These are phyloP conservation scores for Scaptomyza polygonia DNA, from an alignment of 2,888 invertebrate species.

Conservation along the genomic window DNA sequence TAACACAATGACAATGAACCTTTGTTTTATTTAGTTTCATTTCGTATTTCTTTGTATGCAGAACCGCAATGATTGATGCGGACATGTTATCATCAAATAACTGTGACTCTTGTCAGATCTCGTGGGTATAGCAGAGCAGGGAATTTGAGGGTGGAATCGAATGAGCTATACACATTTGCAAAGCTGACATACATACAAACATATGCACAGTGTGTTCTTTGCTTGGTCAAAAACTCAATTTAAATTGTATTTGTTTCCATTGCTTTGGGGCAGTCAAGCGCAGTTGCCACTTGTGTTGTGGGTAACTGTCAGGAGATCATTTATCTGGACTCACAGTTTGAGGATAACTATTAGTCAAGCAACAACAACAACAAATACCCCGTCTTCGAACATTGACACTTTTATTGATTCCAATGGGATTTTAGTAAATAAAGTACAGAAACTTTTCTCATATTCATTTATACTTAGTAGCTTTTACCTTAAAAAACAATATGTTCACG, in stretches of 20 bases:
- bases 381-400: constrained; percentile 2
- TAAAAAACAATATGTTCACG: too few relatives aligned
- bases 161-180: constrained; percentile 14
- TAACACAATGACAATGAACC: constrained; percentile 53
- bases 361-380: background rate
- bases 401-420: background rate
- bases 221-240: constrained; percentile 73
- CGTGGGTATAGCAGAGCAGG: background rate
- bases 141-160: background rate
- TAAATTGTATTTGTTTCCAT: constrained; percentile 71
- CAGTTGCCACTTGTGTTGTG: constrained; percentile 38
- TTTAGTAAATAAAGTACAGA: background rate
- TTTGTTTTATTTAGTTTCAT: constrained; percentile 66
- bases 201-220: constrained; percentile 8
- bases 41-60: constrained; percentile 61
- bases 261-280: constrained; percentile 51
- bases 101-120: constrained; percentile 54
- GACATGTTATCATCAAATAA: constrained; percentile 78
- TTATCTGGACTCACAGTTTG: constrained; percentile 42
- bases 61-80: constrained; percentile 75
- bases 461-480: too few relatives aligned
- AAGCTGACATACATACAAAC: constrained; percentile 15
- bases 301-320: constrained; percentile 53
- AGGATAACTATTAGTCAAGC: constrained; percentile 31
- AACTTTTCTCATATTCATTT: background rate